These are phyloP conservation scores for Halcyon malimbica DNA, from an alignment of 2,113 vertebrate genomes.

Conservation along the genomic window DNA sequence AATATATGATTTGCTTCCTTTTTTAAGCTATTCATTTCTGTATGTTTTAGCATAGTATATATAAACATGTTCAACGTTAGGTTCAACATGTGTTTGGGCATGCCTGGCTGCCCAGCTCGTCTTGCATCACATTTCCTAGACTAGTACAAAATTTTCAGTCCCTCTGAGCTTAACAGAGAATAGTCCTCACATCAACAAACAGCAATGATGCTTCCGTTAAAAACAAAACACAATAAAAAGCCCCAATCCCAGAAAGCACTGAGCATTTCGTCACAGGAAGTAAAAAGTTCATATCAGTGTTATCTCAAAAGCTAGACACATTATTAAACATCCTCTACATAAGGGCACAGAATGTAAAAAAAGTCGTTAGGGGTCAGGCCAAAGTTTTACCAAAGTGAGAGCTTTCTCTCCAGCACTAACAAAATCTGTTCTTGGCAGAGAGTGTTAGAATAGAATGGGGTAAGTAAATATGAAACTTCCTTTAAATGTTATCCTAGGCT, in stretches of 20 bases:
- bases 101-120: neutral
- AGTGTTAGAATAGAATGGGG: neutral
- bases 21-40: neutral
- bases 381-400: neutral
- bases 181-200: neutral
- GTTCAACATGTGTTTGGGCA: neutral
- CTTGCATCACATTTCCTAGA: neutral
- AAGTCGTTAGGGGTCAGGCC: neutral
- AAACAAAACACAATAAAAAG: neutral
- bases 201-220: neutral
- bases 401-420: neutral
- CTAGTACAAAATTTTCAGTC: neutral
- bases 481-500: neutral
- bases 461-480: slow-evolving; percentile 2
- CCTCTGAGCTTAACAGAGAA: neutral
- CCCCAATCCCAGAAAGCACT: neutral
- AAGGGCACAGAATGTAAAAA: neutral
- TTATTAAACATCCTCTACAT: slow-evolving; percentile 33
- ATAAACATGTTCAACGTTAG: neutral
- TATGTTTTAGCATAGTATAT: neutral
- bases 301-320: slow-evolving; percentile 21
- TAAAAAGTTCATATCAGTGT: neutral
- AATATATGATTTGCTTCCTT: neutral
- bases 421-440: neutral
- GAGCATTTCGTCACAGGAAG: slow-evolving; percentile 47